These are phyloP conservation scores for Ashinkailepas kermadecensis DNA, from an alignment of 2,888 invertebrate genomes.

Conservation along the genomic window DNA sequence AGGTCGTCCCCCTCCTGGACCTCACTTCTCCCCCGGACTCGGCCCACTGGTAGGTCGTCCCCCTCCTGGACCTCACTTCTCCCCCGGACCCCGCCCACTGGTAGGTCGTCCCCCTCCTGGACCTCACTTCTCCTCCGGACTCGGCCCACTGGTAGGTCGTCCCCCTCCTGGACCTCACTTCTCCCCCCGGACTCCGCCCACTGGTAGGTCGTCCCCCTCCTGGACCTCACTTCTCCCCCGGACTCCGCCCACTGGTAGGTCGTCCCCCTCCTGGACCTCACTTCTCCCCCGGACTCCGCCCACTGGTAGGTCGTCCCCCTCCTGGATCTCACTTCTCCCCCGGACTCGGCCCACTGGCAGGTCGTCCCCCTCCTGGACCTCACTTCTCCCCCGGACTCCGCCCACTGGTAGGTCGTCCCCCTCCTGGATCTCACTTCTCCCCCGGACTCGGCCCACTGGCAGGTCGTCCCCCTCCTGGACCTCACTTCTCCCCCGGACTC, in stretches of 20 bases:
- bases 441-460: constrained; percentile 43
- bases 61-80: background rate
- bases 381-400: constrained; percentile 39
- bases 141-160: constrained; percentile 44
- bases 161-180: no score
- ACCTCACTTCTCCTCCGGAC: constrained; percentile 37
- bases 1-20: constrained; percentile 37
- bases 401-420: constrained; percentile 43
- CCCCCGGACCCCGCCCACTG: constrained; percentile 42
- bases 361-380: constrained; percentile 35
- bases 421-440: constrained; percentile 31
- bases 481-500: constrained; percentile 39
- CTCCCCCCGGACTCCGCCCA: constrained; percentile 39
- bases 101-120: constrained; percentile 40
- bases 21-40: constrained; percentile 39
- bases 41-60: constrained; percentile 44
- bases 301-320: constrained; percentile 43
- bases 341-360: constrained; percentile 44
- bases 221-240: constrained; percentile 34
- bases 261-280: no score
- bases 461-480: constrained; percentile 37
- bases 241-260: constrained; percentile 46
- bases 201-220: constrained; percentile 43
- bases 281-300: constrained; percentile 39
- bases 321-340: constrained; percentile 32